A percentile compares a stretch with the other conserved stretches of the same genome.
Evolutionary conservation across 2,113 vertebrate genomes (phyloP).

Genomic region (Cervus canadensis): DNA sequence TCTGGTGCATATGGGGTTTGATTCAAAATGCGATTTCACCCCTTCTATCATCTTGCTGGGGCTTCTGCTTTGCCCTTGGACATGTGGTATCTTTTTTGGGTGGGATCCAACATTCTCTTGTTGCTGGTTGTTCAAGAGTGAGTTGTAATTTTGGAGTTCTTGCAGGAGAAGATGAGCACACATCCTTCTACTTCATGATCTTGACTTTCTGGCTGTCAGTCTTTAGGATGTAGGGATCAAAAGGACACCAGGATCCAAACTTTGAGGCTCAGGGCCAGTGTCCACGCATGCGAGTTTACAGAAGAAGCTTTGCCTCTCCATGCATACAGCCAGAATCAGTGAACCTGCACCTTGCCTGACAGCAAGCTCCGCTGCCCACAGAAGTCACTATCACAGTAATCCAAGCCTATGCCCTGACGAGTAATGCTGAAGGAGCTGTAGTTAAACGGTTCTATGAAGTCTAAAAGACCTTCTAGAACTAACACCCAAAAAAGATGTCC

Average conservation of each 20-base stretch:
- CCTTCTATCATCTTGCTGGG: background rate
- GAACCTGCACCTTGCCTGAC: slow-evolving; percentile 24
- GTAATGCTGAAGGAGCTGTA: background rate
- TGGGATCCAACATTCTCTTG: background rate
- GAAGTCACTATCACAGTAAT: background rate
- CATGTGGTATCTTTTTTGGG: background rate
- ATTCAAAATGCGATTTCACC: background rate
- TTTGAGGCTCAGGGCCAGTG: background rate
- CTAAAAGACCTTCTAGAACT: background rate
- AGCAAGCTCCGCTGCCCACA: background rate
- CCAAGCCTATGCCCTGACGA: background rate
- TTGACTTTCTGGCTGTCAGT: background rate
- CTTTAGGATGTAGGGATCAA: slow-evolving; percentile 42
- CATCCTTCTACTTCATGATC: background rate
- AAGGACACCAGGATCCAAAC: background rate
- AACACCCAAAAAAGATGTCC: background rate
- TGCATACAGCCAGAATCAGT: slow-evolving; percentile 67
- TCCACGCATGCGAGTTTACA: background rate
- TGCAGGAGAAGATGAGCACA: background rate
- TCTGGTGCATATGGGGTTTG: background rate
- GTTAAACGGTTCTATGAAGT: background rate
- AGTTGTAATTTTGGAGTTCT: background rate
- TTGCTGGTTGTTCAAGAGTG: accelerated
- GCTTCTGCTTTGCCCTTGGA: background rate
- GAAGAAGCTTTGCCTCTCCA: accelerated